phyloP scores from a whole-genome alignment of 2,797 vertebrate species.

The Trichosurus vulpecula region DNA sequence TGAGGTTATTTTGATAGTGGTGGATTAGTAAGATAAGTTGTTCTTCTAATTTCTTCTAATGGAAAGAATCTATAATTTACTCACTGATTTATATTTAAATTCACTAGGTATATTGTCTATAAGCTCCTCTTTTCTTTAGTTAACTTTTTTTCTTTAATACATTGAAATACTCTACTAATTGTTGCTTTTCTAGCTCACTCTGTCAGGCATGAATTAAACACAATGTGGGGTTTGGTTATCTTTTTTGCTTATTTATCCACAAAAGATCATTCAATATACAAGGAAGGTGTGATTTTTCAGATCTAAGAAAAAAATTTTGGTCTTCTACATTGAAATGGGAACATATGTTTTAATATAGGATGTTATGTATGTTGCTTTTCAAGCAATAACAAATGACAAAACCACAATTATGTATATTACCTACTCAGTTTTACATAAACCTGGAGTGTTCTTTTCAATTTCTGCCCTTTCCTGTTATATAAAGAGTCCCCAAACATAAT shows the following conservation, averaged over 20 bases:
- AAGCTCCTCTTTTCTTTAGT: conserved; percentile 10
- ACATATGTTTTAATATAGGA: background rate
- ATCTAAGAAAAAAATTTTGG: background rate
- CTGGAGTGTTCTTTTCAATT: background rate
- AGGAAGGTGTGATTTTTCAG: conserved; percentile 1
- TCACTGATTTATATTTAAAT: background rate
- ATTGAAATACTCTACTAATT: conserved; percentile 1
- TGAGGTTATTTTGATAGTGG: background rate
- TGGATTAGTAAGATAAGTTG: background rate
- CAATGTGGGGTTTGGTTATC: conserved; percentile 40
- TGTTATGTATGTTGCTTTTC: background rate
- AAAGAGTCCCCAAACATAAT: background rate
- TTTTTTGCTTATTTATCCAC: conserved; percentile 52
- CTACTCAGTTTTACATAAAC: background rate
- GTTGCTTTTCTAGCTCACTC: conserved; percentile 43
- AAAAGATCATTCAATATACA: conserved; percentile 40
- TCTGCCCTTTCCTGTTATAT: background rate
- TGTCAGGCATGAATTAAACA: conserved; percentile 54
- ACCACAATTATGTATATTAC: background rate
- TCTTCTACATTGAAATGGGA: background rate
- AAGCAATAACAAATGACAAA: background rate
- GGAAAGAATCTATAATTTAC: background rate
- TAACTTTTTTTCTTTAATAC: conserved; percentile 46
- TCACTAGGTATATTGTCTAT: background rate
- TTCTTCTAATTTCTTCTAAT: background rate